A percentile compares a stretch with the other conserved stretches of the same genome.
Conservation (phyloP, 2,797 vertebrate species). For the Galaxias olidus region DNA sequence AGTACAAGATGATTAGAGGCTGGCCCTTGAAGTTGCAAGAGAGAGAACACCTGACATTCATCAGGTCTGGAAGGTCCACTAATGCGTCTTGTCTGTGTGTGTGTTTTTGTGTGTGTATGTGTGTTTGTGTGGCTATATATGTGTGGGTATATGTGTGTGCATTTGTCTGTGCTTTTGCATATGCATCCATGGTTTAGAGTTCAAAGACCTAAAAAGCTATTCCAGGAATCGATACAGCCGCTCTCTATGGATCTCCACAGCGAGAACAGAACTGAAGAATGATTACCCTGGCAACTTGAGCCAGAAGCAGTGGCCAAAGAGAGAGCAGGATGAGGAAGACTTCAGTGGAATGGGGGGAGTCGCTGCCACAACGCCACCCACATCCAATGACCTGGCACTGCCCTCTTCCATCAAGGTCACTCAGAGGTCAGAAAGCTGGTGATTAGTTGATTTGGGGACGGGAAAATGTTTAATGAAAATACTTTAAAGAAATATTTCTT, state of each 20-base stretch:
- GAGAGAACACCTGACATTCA: too few relatives aligned
- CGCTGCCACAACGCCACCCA: constrained; percentile 57
- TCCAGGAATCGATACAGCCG: constrained; percentile 84
- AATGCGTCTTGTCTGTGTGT: too few relatives aligned
- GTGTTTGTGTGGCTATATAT: too few relatives aligned
- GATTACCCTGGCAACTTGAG: constrained; percentile 74
- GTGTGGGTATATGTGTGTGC: constrained; percentile 13
- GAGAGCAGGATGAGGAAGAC: constrained; percentile 67
- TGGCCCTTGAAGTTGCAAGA: too few relatives aligned
- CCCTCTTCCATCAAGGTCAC: constrained; percentile 90
- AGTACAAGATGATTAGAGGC: too few relatives aligned
- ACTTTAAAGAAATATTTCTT: too few relatives aligned
- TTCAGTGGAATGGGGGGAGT: constrained; percentile 87
- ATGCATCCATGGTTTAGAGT: constrained; percentile 71
- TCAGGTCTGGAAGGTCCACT: too few relatives aligned
- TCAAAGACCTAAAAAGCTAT: constrained; percentile 83
- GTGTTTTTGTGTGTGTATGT: not conserved
- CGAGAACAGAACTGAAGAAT: constrained; percentile 69
- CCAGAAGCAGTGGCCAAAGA: constrained; percentile 25
- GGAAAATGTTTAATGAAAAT: too few relatives aligned
- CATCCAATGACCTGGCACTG: constrained; percentile 50
- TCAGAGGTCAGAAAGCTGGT: constrained; percentile 79
- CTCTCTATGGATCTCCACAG: constrained; percentile 63
- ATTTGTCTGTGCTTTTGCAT: constrained; percentile 7
- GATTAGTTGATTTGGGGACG: not conserved